Conservation (phyloP, 1,140 invertebrate genomes). For the Mizuhopecten yessoensis region DNA sequence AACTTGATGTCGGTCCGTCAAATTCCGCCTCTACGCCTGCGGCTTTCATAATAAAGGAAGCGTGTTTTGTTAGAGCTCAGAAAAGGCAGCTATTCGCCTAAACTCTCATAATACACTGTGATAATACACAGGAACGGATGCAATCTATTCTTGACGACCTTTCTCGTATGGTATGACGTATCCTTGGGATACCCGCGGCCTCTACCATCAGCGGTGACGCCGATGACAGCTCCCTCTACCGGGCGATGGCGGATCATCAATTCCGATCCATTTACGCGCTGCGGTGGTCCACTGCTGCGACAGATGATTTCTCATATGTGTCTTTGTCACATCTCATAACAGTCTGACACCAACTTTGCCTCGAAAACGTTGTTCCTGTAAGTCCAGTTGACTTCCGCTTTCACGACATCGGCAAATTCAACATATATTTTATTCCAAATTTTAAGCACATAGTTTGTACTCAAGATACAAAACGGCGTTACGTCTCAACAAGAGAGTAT, state of each 20-base stretch:
- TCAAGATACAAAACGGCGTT: too few species aligned
- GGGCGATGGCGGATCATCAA: slow-evolving; percentile 58
- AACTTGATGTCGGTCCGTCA: slow-evolving; percentile 44
- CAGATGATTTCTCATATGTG: slow-evolving; percentile 59
- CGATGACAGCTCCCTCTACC: slow-evolving; percentile 54
- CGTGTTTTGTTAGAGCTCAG: neutral
- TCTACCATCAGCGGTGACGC: slow-evolving; percentile 52
- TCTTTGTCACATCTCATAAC: slow-evolving; percentile 48
- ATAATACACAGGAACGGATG: slow-evolving; percentile 57
- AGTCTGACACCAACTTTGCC: neutral
- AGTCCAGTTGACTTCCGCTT: neutral
- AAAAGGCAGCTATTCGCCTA: slow-evolving; percentile 22
- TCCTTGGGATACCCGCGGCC: slow-evolving; percentile 59
- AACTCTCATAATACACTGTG: slow-evolving; percentile 15
- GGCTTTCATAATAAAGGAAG: slow-evolving; percentile 51
- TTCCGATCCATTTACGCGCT: slow-evolving; percentile 61
- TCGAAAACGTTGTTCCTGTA: neutral
- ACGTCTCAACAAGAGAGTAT: too few species aligned
- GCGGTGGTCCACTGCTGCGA: slow-evolving; percentile 57
- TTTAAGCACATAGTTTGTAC: too few species aligned
- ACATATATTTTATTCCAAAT: neutral
- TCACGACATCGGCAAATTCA: neutral
- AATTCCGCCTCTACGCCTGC: slow-evolving; percentile 50
- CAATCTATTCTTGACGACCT: slow-evolving; percentile 56
- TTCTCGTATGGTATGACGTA: slow-evolving; percentile 45